Conservation (phyloP, 2,888 invertebrate genomes). For the Mellilla xanthometata region DNA sequence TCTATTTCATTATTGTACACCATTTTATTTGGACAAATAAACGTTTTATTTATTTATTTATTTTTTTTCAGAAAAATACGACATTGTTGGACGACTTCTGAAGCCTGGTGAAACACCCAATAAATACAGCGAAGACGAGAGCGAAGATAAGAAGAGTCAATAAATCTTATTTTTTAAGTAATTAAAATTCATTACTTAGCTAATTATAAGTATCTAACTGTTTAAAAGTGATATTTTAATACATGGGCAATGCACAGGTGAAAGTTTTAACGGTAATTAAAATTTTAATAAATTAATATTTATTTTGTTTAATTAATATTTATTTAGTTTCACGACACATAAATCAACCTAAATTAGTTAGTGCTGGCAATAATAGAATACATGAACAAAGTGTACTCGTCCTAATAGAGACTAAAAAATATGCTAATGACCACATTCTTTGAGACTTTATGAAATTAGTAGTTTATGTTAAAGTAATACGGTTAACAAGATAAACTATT, state of each 20-base stretch:
- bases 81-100: conserved; percentile 68
- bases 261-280: conserved; percentile 15
- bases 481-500: no score
- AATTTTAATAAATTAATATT: conserved; percentile 7
- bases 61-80: conserved; percentile 69
- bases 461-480: no score
- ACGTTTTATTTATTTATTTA: neutral
- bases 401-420: no score
- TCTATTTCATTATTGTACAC: no score
- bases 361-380: no score
- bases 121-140: conserved; percentile 66
- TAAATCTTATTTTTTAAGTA: conserved; percentile 9
- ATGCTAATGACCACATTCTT: no score
- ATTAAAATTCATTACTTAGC: neutral
- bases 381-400: no score
- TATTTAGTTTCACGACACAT: no score
- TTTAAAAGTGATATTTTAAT: conserved; percentile 14
- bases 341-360: no score
- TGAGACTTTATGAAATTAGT: no score
- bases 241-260: conserved; percentile 16
- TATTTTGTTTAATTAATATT: neutral
- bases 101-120: conserved; percentile 70
- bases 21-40: no score
- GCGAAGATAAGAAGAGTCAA: conserved; percentile 65
- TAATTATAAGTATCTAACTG: neutral